phyloP scores from a whole-genome alignment of 1,140 invertebrate species.

The Marisa cornuarietis region DNA sequence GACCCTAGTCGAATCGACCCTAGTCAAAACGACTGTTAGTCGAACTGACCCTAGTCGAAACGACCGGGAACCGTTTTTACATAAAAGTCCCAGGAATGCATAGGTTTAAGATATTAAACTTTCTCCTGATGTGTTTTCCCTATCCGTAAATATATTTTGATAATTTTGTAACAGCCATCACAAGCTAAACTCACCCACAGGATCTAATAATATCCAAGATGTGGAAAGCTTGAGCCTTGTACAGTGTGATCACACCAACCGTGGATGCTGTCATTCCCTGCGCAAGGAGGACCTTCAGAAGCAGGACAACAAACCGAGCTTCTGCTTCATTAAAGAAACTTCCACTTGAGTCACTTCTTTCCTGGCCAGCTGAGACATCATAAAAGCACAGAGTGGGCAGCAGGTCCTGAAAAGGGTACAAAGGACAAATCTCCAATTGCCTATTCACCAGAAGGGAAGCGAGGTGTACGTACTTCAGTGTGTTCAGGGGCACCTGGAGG shows the following conservation, averaged over 20 bases:
- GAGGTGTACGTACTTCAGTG: no score
- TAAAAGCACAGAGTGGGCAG: constrained; percentile 56
- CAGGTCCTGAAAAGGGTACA: constrained; percentile 32
- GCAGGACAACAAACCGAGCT: constrained; percentile 48
- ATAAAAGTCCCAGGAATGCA: no score
- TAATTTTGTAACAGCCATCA: neutral
- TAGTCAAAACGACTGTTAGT: no score
- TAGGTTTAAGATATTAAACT: no score
- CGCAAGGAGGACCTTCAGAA: constrained; percentile 43
- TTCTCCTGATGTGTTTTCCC: no score
- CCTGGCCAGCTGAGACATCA: constrained; percentile 49
- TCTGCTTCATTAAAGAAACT: constrained; percentile 56
- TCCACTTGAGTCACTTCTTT: constrained; percentile 37
- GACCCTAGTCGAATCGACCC: no score
- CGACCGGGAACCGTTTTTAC: no score
- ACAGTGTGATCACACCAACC: constrained; percentile 58
- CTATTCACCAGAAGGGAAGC: no score
- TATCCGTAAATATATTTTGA: no score
- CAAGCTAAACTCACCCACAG: constrained; percentile 16
- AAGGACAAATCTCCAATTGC: no score
- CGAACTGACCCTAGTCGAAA: no score
- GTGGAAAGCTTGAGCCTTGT: constrained; percentile 52
- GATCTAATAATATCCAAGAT: constrained; percentile 33
- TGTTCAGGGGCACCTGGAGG: no score
- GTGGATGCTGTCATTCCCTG: constrained; percentile 40